Evolutionary conservation across 2,113 vertebrate species (phyloP).

Genomic region (Hepsetus odoe): DNA sequence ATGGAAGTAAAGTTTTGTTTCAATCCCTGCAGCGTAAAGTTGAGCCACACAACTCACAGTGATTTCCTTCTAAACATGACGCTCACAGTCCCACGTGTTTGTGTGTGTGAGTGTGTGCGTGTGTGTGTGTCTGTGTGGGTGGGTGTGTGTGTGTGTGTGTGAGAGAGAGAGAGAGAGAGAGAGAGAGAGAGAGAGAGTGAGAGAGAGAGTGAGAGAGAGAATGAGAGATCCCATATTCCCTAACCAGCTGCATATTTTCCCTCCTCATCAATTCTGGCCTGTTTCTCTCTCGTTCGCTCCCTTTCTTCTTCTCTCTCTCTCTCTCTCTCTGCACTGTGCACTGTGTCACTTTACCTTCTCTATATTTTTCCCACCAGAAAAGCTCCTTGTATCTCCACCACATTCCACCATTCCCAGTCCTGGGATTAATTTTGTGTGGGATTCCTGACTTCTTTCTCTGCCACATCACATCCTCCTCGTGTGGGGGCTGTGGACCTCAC

Average conservation of each 20-base stretch:
- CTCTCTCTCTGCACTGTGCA: not conserved
- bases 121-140: too few species aligned
- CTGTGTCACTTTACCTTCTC: too few species aligned
- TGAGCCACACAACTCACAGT: slow-evolving; percentile 14
- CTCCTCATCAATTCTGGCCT: too few species aligned
- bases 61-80: not conserved
- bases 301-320: not conserved
- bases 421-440: not conserved
- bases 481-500: too few species aligned
- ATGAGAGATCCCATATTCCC: too few species aligned
- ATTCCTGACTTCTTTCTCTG: not conserved
- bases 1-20: not conserved
- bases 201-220: too few species aligned
- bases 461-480: not conserved
- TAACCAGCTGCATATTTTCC: too few species aligned
- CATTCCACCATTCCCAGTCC: slow-evolving; percentile 1
- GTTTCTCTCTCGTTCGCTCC: not conserved
- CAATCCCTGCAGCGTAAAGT: not conserved
- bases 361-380: not conserved
- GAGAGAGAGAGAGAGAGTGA: too few species aligned
- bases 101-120: too few species aligned
- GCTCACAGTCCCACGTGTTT: not conserved
- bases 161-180: too few species aligned
- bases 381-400: not conserved
- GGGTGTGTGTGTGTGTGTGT: too few species aligned